Percentiles rank a stretch among this genome's conserved stretches.
These are phyloP conservation scores for Halocynthia roretzi DNA, from an alignment of 23 tunicate genomes.

Conservation along the genomic window DNA sequence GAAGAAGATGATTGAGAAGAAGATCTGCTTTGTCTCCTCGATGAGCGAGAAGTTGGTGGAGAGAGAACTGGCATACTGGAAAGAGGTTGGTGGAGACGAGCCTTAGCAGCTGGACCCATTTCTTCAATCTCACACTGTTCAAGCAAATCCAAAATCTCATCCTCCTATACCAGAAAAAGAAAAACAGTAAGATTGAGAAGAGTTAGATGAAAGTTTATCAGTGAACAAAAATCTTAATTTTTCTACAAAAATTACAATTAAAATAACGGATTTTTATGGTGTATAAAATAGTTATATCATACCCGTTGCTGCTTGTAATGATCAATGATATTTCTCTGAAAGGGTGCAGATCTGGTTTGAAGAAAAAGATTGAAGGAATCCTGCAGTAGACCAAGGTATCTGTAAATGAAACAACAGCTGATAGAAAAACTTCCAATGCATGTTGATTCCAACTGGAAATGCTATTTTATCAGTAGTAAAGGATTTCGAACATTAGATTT, in stretches of 20 bases:
- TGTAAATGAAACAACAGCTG: neutral
- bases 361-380: slow-evolving; percentile 60
- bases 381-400: slow-evolving; percentile 42
- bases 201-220: neutral
- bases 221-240: neutral
- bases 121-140: slow-evolving; percentile 78
- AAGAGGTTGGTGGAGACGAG: slow-evolving; percentile 23
- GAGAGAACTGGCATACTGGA: slow-evolving; percentile 63
- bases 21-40: slow-evolving; percentile 8
- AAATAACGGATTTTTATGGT: neutral
- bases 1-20: slow-evolving; percentile 34
- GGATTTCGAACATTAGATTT: too few relatives aligned
- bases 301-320: slow-evolving; percentile 39
- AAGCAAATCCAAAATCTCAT: slow-evolving; percentile 49
- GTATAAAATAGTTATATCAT: neutral
- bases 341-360: slow-evolving; percentile 43
- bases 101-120: neutral
- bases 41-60: slow-evolving; percentile 41
- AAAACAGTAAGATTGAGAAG: neutral
- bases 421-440: neutral
- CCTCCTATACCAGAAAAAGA: slow-evolving; percentile 32
- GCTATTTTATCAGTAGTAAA: too few relatives aligned
- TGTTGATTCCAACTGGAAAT: too few relatives aligned
- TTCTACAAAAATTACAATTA: neutral
- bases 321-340: slow-evolving; percentile 50